Conservation (phyloP, 2,797 vertebrate species). For the Lacerta viridis region DNA sequence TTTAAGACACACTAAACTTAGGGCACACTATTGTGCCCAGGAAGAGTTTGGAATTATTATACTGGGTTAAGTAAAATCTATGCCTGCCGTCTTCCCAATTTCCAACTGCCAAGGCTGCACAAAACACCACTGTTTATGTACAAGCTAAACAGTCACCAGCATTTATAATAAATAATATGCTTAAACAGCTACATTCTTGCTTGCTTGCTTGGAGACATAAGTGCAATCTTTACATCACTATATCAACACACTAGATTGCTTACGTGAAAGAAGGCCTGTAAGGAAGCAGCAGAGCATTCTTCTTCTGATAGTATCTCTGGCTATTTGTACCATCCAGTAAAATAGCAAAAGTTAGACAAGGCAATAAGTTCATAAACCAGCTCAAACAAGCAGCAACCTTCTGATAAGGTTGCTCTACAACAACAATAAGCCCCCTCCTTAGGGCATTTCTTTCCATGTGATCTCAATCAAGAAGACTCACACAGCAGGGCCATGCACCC, state of each 20-base stretch:
- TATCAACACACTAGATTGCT: background rate
- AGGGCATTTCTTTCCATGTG: no score
- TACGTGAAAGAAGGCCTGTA: background rate
- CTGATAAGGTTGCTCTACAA: slow-evolving; percentile 19
- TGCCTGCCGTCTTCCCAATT: background rate
- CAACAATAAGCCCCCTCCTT: background rate
- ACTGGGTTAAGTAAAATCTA: background rate
- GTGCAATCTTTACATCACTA: background rate
- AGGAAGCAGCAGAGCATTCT: slow-evolving; percentile 28
- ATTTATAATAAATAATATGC: slow-evolving; percentile 6
- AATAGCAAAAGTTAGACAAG: slow-evolving; percentile 36
- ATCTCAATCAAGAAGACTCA: no score
- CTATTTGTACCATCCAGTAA: slow-evolving; percentile 15
- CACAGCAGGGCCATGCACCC: no score
- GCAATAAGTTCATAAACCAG: slow-evolving; percentile 43
- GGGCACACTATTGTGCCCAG: background rate
- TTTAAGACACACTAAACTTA: no score
- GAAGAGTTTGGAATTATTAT: background rate
- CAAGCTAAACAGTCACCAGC: background rate
- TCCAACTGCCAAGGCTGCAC: background rate
- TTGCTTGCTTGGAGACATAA: background rate
- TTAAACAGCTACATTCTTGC: no score
- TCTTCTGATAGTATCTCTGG: slow-evolving; percentile 15
- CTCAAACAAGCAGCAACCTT: slow-evolving; percentile 35
- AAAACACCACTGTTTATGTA: background rate